phyloP scores from a whole-genome alignment of 2,113 vertebrate species.

The Platysternon megacephalum region DNA sequence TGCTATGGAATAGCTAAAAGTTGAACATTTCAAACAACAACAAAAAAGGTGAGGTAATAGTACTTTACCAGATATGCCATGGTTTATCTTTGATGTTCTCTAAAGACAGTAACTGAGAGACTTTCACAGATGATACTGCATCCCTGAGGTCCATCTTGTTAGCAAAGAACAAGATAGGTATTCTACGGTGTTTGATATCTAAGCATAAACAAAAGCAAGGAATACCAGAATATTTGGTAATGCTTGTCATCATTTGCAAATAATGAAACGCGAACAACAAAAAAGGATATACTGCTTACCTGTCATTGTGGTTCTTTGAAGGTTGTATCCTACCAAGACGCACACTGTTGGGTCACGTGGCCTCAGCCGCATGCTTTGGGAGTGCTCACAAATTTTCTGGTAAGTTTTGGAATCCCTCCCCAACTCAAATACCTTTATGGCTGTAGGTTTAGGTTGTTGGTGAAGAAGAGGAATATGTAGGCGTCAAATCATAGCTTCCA shows the following conservation, averaged over 20 bases:
- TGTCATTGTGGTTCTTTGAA: conserved; percentile 11
- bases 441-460: not conserved
- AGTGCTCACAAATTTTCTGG: conserved; percentile 3
- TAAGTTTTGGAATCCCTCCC: conserved; percentile 4
- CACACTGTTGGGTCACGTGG: conserved; percentile 26
- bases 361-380: conserved; percentile 35
- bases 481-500: not conserved
- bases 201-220: conserved; percentile 48
- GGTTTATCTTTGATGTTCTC: conserved; percentile 99
- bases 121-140: conserved; percentile 94
- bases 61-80: conserved; percentile 96
- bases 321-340: conserved; percentile 15
- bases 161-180: conserved; percentile 98
- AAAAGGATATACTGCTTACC: conserved; percentile 20
- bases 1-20: not conserved
- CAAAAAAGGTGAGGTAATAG: not conserved
- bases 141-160: conserved; percentile 99
- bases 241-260: not conserved
- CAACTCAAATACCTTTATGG: not conserved
- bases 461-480: not conserved
- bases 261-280: conserved; percentile 8
- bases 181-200: conserved; percentile 96
- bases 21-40: not conserved
- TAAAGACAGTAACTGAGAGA: conserved; percentile 94
- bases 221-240: not conserved